A percentile compares a stretch with the other conserved stretches of the same genome.
These are phyloP conservation scores for Eriosoma lanigerum DNA, from an alignment of 1,140 invertebrate genomes.

Conservation along the genomic window DNA sequence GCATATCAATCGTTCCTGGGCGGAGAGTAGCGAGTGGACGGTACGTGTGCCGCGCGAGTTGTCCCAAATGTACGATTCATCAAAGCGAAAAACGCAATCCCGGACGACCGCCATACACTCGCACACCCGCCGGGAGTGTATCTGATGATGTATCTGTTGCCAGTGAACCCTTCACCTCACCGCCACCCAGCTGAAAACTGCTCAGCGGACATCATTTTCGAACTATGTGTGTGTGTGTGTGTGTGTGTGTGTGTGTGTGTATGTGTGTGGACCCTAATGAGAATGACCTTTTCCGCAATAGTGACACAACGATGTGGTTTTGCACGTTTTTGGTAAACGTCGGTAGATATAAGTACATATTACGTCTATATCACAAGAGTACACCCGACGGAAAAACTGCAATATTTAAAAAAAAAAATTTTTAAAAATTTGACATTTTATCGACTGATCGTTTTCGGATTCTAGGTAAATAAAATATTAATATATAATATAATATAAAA, in stretches of 20 bases:
- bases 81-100: conserved; percentile 46
- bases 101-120: not conserved
- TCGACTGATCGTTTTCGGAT: not conserved
- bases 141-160: conserved; percentile 48
- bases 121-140: conserved; percentile 1
- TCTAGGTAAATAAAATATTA: too few species aligned
- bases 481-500: too few species aligned
- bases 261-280: conserved; percentile 15
- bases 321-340: conserved; percentile 7
- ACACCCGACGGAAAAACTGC: not conserved
- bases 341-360: too few species aligned
- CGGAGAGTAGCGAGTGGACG: not conserved
- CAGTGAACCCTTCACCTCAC: not conserved
- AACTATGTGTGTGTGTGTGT: too few species aligned
- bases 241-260: not conserved
- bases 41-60: conserved; percentile 4
- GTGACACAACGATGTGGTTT: not conserved
- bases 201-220: not conserved
- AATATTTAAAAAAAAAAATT: too few species aligned
- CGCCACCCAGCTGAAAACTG: not conserved
- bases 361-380: not conserved
- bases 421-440: not conserved
- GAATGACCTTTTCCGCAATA: conserved; percentile 8
- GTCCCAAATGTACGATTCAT: conserved; percentile 48
- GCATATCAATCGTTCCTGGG: conserved; percentile 38